Evolutionary conservation across 2,888 invertebrate genomes (phyloP).

Genomic region (Hypomecis atomaria): DNA sequence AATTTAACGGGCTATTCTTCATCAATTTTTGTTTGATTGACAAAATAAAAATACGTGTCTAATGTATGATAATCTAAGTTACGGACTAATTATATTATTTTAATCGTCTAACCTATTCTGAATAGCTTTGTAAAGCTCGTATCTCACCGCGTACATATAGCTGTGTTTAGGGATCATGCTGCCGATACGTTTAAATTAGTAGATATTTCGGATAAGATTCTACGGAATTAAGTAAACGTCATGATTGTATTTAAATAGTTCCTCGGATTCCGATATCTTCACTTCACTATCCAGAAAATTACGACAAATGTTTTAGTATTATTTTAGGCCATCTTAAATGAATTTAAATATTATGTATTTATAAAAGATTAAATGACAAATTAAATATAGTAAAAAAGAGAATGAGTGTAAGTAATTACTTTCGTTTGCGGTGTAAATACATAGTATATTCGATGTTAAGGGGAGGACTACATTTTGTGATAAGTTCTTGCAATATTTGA

Average conservation of each 20-base stretch:
- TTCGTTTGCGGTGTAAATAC: constrained; percentile 81
- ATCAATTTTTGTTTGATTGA: no score
- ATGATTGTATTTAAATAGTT: constrained; percentile 47
- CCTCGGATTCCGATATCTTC: constrained; percentile 42
- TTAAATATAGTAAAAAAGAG: constrained; percentile 72
- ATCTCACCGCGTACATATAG: constrained; percentile 73
- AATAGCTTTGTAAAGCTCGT: constrained; percentile 68
- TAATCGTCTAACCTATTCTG: constrained; percentile 37
- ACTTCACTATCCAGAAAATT: constrained; percentile 43
- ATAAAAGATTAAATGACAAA: constrained; percentile 76
- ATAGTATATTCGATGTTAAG: constrained; percentile 64
- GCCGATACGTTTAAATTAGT: constrained; percentile 62
- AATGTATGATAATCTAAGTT: no score
- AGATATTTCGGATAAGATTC: constrained; percentile 60
- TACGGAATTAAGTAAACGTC: constrained; percentile 46
- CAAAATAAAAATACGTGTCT: no score
- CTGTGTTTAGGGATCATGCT: constrained; percentile 67
- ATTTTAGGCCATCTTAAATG: constrained; percentile 77
- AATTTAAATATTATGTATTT: constrained; percentile 74
- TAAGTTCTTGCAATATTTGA: constrained; percentile 77
- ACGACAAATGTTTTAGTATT: constrained; percentile 63
- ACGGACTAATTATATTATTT: no score
- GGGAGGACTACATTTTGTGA: constrained; percentile 68
- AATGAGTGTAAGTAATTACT: constrained; percentile 69
- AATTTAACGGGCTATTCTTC: no score